Conservation (phyloP, 1,140 invertebrate species). For the Pentalonia nigronervosa region DNA sequence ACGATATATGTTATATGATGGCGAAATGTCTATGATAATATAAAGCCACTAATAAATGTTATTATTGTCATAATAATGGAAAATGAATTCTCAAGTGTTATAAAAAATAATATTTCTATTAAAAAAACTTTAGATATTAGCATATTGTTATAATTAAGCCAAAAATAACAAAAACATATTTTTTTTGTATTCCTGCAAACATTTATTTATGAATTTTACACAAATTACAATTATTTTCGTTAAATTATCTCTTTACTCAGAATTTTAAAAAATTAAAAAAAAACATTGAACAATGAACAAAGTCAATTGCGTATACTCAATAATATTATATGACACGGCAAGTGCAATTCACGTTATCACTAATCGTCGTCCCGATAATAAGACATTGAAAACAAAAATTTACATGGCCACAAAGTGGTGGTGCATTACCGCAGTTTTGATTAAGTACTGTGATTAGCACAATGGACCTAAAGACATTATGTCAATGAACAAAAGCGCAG, state of each 20-base stretch:
- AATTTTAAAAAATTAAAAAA: too few relatives aligned
- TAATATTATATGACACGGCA: background rate
- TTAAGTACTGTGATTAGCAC: background rate
- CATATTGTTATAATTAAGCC: too few relatives aligned
- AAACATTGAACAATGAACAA: background rate
- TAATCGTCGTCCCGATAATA: background rate
- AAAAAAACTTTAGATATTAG: too few relatives aligned
- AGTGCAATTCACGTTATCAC: background rate
- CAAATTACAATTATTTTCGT: background rate
- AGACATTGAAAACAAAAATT: background rate
- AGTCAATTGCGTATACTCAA: background rate
- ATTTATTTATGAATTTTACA: background rate
- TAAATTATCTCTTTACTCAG: background rate
- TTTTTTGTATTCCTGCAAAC: background rate
- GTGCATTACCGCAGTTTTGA: background rate
- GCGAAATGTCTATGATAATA: background rate
- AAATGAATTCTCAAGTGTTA: background rate
- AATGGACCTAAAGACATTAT: conserved; percentile 4
- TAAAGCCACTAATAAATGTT: background rate
- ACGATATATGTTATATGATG: background rate
- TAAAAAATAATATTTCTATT: background rate
- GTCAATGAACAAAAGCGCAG: conserved; percentile 3
- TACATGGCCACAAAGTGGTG: background rate
- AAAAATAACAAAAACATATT: background rate
- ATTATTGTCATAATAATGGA: background rate